Evolutionary conservation across 2,888 invertebrate species (phyloP).

Genomic region (Polyploca ridens): DNA sequence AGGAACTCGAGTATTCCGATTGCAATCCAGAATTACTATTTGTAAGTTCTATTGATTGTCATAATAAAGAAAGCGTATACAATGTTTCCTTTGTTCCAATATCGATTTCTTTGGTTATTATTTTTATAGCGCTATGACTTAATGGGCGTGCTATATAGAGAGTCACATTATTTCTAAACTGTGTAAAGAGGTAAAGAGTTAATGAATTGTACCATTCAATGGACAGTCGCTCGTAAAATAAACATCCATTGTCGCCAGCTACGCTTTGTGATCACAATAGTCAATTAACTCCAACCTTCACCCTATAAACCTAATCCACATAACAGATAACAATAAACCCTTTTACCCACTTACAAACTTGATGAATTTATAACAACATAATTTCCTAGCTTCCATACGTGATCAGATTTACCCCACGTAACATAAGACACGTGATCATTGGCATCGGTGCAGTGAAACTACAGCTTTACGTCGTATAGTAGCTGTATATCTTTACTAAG

Average conservation of each 20-base stretch:
- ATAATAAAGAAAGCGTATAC: too few species aligned
- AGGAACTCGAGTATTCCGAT: too few species aligned
- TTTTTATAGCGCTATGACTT: background rate
- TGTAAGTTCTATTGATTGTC: too few species aligned
- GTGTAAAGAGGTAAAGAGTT: background rate
- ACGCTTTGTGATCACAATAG: conserved; percentile 9
- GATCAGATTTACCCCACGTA: conserved; percentile 62
- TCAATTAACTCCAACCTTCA: conserved; percentile 4
- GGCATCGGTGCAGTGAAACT: conserved; percentile 48
- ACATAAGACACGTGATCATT: conserved; percentile 65
- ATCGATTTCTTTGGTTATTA: background rate
- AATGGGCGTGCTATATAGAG: background rate
- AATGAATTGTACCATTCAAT: background rate
- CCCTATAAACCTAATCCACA: conserved; percentile 22
- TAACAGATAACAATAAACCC: conserved; percentile 22
- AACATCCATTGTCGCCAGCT: conserved; percentile 7
- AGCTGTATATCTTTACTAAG: conserved; percentile 20
- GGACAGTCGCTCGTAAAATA: conserved; percentile 4
- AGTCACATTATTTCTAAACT: background rate
- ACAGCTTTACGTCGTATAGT: conserved; percentile 11
- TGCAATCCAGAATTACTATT: too few species aligned
- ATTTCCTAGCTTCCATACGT: conserved; percentile 48
- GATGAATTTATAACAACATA: conserved; percentile 37
- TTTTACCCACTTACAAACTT: conserved; percentile 20
- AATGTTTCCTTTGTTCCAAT: too few species aligned